Conservation (phyloP, 64 coral and sea anemone species). For the Actinia equina region DNA sequence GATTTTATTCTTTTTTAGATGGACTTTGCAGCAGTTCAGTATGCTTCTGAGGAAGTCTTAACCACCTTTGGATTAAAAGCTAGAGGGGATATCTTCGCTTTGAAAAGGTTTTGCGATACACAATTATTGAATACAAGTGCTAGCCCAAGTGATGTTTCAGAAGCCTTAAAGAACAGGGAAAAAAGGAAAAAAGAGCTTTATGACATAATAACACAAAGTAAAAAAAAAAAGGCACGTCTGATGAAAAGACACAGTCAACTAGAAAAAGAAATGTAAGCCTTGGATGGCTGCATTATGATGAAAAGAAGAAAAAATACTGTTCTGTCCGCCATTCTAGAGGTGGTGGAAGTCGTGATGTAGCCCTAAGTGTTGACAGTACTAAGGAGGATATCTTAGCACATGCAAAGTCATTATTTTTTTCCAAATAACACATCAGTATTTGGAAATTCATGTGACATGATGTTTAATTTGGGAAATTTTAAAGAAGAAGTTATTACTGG, state of each 20-base stretch:
- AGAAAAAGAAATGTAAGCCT: slow-evolving; percentile 23
- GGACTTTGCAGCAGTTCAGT: slow-evolving; percentile 9
- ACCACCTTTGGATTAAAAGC: slow-evolving; percentile 6
- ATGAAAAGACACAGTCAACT: too few species aligned
- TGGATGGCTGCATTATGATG: slow-evolving; percentile 41
- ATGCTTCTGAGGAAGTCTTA: neutral
- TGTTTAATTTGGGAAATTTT: too few species aligned
- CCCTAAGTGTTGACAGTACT: slow-evolving; percentile 23
- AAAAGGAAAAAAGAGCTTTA: neutral
- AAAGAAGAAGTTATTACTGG: too few species aligned
- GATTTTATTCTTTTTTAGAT: neutral
- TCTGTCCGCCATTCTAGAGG: slow-evolving; percentile 35
- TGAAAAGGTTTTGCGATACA: neutral
- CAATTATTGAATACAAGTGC: too few species aligned
- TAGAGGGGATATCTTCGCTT: neutral
- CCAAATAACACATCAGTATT: slow-evolving; percentile 37
- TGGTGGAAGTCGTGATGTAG: slow-evolving; percentile 40
- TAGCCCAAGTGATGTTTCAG: neutral
- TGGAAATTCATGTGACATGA: too few species aligned
- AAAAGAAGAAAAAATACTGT: slow-evolving; percentile 46
- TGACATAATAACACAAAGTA: neutral
- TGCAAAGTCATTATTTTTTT: slow-evolving; percentile 69
- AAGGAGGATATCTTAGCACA: slow-evolving; percentile 40
- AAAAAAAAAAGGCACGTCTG: neutral
- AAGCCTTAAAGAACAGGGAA: slow-evolving; percentile 5